Evolutionary conservation across 2,888 invertebrate species (phyloP), one percentile per base, ranked within the genome.

Genomic region (Andrena fulva): DNA sequence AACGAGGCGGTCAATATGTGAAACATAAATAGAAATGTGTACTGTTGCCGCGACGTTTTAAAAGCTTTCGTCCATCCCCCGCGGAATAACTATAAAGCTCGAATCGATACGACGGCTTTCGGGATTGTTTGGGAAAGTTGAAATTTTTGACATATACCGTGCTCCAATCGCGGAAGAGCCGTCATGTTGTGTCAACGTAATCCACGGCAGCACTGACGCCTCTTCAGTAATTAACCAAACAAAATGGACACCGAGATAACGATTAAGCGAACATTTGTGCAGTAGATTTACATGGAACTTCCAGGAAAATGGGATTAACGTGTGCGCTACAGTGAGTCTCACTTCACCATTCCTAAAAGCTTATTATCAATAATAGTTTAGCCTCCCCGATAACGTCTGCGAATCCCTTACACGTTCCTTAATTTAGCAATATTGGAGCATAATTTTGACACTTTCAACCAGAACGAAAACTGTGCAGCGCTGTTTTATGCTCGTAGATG

Each of bases 181-280:
- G 81, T 87, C 82, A 86, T 88, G 89, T 89, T 91, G 89, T 91
- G 91, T 91, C 91, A 93, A 92, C 91, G 92, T 92, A 92, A 92
- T 92, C 91, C 90, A 93, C 92, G 93, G 92, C 93, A 93, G 93
- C 93, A 93, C 93, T 91, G 93, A 93, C 92, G 93, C 91, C 92
- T 92, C 92, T 90, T 88, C 86, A 91, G 91, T 93, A 94, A 94
- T 94, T 94, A 94, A 93, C 93, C 94, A 93, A 94, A 94, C 94
- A 94, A 94, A 94, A 94, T 94, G 94, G 94, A 93, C 93, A 93
- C 93, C 93, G 87, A 93, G 93, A 93, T 93, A 93, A 93, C 93
- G 92, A 93, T 93, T 93, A 91, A 93, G 88, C 90, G 90, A 91
- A 91, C 89, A 88, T 87, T 89, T 90, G 88, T 90, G 85, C 86